Evolutionary conservation across 2,113 vertebrate species (phyloP).

Genomic region (Cyanoliseus patagonus): DNA sequence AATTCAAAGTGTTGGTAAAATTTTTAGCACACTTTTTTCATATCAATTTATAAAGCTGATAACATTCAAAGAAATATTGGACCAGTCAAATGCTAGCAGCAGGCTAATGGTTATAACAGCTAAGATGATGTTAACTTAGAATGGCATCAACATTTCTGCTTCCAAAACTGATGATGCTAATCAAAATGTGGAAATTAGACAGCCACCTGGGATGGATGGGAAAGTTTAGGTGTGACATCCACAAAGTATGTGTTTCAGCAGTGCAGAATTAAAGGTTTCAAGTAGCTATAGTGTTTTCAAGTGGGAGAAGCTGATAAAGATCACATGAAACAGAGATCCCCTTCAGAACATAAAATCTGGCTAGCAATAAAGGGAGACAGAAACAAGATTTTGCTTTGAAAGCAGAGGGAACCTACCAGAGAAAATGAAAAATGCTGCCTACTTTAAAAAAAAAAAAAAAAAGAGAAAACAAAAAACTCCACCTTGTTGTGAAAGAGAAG

Average conservation of each 20-base stretch:
- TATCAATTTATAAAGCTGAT: neutral
- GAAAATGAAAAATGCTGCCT: neutral
- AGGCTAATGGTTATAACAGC: neutral
- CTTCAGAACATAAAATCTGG: neutral
- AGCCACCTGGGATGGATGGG: neutral
- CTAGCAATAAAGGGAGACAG: neutral
- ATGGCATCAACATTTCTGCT: neutral
- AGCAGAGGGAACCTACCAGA: neutral
- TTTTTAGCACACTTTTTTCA: neutral
- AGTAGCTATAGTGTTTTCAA: neutral
- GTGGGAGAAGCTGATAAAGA: neutral
- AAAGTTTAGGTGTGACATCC: neutral
- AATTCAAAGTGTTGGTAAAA: neutral
- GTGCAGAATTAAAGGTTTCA: conserved; percentile 15
- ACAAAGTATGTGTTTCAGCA: neutral
- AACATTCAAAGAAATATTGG: neutral
- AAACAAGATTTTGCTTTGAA: neutral
- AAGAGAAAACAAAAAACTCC: neutral
- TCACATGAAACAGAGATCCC: neutral
- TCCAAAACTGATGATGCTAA: neutral
- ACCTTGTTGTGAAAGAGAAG: neutral
- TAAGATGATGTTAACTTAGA: neutral
- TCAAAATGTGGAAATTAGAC: neutral
- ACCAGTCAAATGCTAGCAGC: neutral
- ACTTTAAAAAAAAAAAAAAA: neutral